Conservation (phyloP, 2,888 invertebrate species). For the Microctonus brassicae region DNA sequence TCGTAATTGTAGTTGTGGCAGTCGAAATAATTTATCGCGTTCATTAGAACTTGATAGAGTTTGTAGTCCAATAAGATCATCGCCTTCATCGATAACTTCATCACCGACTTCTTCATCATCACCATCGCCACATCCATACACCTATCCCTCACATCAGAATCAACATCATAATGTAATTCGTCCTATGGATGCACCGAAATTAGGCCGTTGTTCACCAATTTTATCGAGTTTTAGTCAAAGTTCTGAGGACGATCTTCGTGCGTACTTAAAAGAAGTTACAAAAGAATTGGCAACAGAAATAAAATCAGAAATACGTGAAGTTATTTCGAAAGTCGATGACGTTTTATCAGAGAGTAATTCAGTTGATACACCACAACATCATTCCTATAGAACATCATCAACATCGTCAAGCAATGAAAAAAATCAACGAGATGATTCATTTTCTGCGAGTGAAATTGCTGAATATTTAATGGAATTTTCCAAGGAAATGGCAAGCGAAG, state of each 20-base stretch:
- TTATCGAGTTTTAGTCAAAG: conserved; percentile 59
- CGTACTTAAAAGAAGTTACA: conserved; percentile 83
- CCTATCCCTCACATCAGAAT: conserved; percentile 36
- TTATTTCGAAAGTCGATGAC: conserved; percentile 84
- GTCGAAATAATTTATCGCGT: conserved; percentile 79
- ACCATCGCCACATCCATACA: conserved; percentile 46
- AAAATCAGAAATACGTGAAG: conserved; percentile 85
- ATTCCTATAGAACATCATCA: conserved; percentile 50
- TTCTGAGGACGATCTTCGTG: conserved; percentile 79
- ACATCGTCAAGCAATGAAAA: conserved; percentile 51
- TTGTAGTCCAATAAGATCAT: conserved; percentile 58
- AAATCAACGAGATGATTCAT: conserved; percentile 75
- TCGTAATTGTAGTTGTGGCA: conserved; percentile 79
- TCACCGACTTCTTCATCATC: conserved; percentile 58
- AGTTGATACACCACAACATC: conserved; percentile 66
- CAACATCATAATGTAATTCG: conserved; percentile 45
- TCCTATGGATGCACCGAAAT: conserved; percentile 47
- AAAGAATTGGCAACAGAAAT: conserved; percentile 85
- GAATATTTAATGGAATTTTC: conserved; percentile 85
- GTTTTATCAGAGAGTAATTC: conserved; percentile 80
- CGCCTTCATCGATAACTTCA: conserved; percentile 57
- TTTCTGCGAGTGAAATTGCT: conserved; percentile 82
- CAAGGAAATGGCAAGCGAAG: conserved; percentile 83
- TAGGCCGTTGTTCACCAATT: conserved; percentile 63
- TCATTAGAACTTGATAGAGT: conserved; percentile 73